Percentiles rank a stretch among this genome's conserved stretches.
Evolutionary conservation across 2,113 vertebrate species (phyloP).

Genomic region (Macaca mulatta): DNA sequence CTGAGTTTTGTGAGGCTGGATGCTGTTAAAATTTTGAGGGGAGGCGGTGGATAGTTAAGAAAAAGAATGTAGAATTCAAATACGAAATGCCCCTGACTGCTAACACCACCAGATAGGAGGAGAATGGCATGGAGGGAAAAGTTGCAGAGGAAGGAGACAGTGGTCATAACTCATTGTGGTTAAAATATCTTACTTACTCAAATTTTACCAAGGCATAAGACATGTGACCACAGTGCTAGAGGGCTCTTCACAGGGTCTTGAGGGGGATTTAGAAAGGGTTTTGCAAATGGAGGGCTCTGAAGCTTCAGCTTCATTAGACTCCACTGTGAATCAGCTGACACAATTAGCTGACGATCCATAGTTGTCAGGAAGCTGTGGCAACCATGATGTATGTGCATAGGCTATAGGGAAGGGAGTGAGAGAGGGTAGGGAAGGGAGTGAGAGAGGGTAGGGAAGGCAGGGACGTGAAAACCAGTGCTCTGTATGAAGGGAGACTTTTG

Average conservation of each 20-base stretch:
- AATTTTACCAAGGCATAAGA: background rate
- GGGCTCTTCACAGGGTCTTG: background rate
- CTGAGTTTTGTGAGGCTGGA: background rate
- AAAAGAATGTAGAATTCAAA: constrained; percentile 8
- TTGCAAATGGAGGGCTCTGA: background rate
- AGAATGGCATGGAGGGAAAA: background rate
- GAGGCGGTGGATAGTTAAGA: background rate
- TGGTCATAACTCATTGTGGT: background rate
- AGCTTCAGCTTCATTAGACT: background rate
- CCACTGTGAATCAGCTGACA: background rate
- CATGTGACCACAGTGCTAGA: background rate
- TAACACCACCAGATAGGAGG: background rate
- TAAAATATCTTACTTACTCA: background rate
- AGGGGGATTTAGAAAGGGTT: background rate
- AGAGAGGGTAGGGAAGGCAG: background rate
- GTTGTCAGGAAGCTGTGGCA: no score
- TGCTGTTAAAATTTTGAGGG: background rate
- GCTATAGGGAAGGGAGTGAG: background rate
- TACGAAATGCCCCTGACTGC: background rate
- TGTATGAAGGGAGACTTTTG: background rate
- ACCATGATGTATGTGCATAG: no score
- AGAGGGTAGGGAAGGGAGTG: background rate
- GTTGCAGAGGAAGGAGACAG: background rate
- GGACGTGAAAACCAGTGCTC: background rate
- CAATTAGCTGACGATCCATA: background rate